Base-by-base conservation (phyloP, 2,113 vertebrate genomes). In the Plestiodon gilberti region DNA sequence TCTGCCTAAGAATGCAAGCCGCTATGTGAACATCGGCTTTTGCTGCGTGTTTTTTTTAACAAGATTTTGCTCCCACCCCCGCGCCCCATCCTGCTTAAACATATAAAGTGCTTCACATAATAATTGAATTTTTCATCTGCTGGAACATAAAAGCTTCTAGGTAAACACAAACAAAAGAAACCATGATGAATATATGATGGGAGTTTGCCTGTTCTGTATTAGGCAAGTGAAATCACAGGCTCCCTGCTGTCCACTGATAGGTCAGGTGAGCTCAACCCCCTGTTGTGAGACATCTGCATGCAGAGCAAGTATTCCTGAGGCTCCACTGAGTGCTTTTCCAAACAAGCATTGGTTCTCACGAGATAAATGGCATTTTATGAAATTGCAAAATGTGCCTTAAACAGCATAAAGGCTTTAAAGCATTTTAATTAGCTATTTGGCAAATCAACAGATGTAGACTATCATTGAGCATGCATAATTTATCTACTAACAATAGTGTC, bases 351-450 rank as follows among this genome's bases (percentile, higher is more conserved):
- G 35, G 22, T 87, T 95, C 81, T 93, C 85, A 90, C 73, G 71
- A 90, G 91, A 94, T 90, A 95, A 96, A 93, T 89, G 81, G 87
- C 88, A 93, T 83, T 95, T 91, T 94, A 89, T 89, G 83, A 96
- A 96, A 94, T 92, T 86, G 83, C 38, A 94, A 90, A 95, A 94
- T 94, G 73, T 91, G 52, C 84, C 91, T 95, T 91, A 95, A 96
- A 91, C 2, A 90, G 15, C 23, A 90, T 94, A 95, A 95, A 92
- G 65, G 35, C 33, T 93, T 92, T 93, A 94, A 95, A 88, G 48
- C 23, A 92, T 95, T 96, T 96, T 95, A 95, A 95, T 94, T 95
- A 93, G 84, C 74, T 92, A 80, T 93, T 90, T 94, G 83, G 82
- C 89, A 96, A 95, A 95, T 94, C 92, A 94, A 91, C 88, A 95